Evolutionary conservation across 2,888 invertebrate species (phyloP), one percentile per base, ranked within the genome.

Genomic region (Linyphia triangularis): DNA sequence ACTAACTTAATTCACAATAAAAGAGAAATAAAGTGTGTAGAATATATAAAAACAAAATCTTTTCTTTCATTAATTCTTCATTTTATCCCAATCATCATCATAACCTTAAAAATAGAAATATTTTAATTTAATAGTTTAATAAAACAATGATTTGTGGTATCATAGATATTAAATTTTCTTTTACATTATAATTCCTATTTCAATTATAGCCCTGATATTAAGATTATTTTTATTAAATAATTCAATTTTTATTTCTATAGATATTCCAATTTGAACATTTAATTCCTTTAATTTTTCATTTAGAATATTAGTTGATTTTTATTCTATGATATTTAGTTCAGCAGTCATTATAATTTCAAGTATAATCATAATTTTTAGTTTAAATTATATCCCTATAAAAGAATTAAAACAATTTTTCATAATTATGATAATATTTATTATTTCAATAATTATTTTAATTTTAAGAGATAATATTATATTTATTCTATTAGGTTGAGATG

Each of bases 401-500:
- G 91, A 93, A 91, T 94, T 94, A 94, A 93, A 93, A 92, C 95
- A 95, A 1, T 96, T 96, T 95, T 94, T 95, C 94, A 92, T 94
- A 91, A 93, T 95, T 92, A 94, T 95, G 82, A 92, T 95, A 91
- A 93, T 95, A 92, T 95, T 96, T 95, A 94, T 95, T 85, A 91
- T 94, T 90, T 95, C 95, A 5, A 95, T 95, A 93, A 93, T 95
- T 91, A 93, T 95, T 92, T 93, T 95, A 93, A 95, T 95, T 94
- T 93, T 95, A 93, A 94, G 95, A 0, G 95, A 95, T 89, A 95
- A 95, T 94, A 93, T 95, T 93, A 93, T 95, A 93, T 94, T 94
- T 92, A 95, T 96, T 94, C 94, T 96, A 92, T 93, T 96, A 92
- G 95, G 95, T 0, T 96, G 95, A 90, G 95, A 96, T 94, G 95